A percentile compares a stretch with the other conserved stretches of the same genome.
Conservation (phyloP, 1,140 invertebrate genomes). For the Listronotus bonariensis region DNA sequence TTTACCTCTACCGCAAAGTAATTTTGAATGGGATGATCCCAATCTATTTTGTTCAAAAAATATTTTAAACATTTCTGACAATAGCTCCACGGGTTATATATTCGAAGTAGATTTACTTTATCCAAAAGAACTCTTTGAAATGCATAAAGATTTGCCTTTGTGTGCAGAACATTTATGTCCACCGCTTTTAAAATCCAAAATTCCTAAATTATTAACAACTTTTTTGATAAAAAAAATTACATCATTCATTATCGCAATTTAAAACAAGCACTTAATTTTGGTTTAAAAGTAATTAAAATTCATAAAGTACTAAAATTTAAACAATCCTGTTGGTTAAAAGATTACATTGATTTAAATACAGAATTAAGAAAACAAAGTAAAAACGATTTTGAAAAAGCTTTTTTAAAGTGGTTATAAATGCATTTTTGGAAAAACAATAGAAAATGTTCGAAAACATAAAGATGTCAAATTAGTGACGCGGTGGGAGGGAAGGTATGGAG, state of each 20-base stretch:
- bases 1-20: too few relatives aligned
- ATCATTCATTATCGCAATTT: too few relatives aligned
- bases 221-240: conserved; percentile 10
- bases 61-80: too few relatives aligned
- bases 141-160: too few relatives aligned
- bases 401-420: conserved; percentile 57
- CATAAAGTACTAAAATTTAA: conserved; percentile 48
- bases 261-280: conserved; percentile 1
- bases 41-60: too few relatives aligned
- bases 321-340: conserved; percentile 50
- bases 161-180: conserved; percentile 47
- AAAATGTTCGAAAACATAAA: conserved; percentile 53
- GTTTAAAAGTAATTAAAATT: conserved; percentile 12
- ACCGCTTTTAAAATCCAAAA: conserved; percentile 41
- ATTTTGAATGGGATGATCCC: too few relatives aligned
- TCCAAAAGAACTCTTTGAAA: too few relatives aligned
- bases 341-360: conserved; percentile 55
- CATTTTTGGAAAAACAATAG: conserved; percentile 47
- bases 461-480: conserved; percentile 49
- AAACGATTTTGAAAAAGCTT: conserved; percentile 56
- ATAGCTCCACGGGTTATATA: too few relatives aligned
- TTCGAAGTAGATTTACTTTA: too few relatives aligned
- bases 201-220: conserved; percentile 51
- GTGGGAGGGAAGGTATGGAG: conserved; percentile 42
- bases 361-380: conserved; percentile 45